phyloP scores from a whole-genome alignment of 2,797 vertebrate species.

The Salarias fasciatus region DNA sequence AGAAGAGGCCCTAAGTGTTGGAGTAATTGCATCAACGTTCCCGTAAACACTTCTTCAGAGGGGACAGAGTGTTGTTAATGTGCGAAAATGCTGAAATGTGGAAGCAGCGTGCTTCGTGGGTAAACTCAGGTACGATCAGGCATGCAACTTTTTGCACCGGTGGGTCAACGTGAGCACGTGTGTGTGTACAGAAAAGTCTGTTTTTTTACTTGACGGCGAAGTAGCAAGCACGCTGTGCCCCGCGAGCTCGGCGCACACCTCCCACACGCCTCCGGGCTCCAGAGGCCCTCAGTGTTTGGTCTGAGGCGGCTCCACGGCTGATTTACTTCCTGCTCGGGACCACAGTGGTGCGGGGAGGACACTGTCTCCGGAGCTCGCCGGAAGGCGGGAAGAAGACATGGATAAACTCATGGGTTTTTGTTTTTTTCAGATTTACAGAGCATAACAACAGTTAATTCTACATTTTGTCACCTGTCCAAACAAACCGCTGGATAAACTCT shows the following conservation, averaged over 20 bases:
- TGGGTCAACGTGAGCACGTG: slow-evolving; percentile 45
- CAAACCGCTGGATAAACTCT: not conserved
- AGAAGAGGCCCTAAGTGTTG: slow-evolving; percentile 22
- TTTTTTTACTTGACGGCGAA: slow-evolving; percentile 65
- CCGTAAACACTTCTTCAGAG: slow-evolving; percentile 28
- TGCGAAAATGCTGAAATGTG: slow-evolving; percentile 19
- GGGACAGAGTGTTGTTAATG: slow-evolving; percentile 25
- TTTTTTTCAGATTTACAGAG: slow-evolving; percentile 45
- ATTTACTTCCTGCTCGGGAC: slow-evolving; percentile 75
- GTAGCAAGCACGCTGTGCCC: slow-evolving; percentile 67
- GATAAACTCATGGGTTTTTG: slow-evolving; percentile 55
- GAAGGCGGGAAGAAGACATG: slow-evolving; percentile 48
- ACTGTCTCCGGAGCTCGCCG: slow-evolving; percentile 46
- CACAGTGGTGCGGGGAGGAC: slow-evolving; percentile 55
- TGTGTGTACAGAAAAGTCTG: slow-evolving; percentile 66
- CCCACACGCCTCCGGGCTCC: slow-evolving; percentile 74
- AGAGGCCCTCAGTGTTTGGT: slow-evolving; percentile 72
- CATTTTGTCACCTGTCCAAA: slow-evolving; percentile 40
- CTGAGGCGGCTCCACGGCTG: slow-evolving; percentile 69
- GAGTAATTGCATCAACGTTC: slow-evolving; percentile 33
- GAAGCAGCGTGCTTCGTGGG: slow-evolving; percentile 33
- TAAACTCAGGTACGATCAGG: slow-evolving; percentile 20
- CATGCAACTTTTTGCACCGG: slow-evolving; percentile 23
- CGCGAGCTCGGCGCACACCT: slow-evolving; percentile 59
- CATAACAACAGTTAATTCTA: slow-evolving; percentile 24